These are phyloP conservation scores for Nomia melanderi DNA, from an alignment of 1,140 invertebrate genomes.

Conservation along the genomic window DNA sequence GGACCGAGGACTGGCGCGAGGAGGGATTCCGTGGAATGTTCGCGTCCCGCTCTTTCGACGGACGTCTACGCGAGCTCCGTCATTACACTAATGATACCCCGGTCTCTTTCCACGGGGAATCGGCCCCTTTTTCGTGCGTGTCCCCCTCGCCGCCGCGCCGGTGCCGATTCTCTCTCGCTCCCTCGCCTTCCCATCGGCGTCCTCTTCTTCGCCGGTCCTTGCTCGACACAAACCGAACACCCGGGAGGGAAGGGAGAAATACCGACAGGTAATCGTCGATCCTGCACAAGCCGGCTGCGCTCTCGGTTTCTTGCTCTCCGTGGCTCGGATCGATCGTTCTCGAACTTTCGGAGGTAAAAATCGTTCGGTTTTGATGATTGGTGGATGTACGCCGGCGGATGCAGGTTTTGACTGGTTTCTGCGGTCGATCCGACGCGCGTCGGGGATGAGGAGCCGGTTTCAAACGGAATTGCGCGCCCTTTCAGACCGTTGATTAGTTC, in stretches of 20 bases:
- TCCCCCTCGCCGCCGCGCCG: constrained; percentile 34
- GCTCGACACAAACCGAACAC: background rate
- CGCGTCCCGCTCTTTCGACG: background rate
- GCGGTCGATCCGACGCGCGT: too few relatives aligned
- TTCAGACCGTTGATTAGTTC: too few relatives aligned
- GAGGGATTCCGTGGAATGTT: constrained; percentile 63
- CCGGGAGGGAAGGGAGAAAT: constrained; percentile 15
- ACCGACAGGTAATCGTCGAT: background rate
- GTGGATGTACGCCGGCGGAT: too few relatives aligned
- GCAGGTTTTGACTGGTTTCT: too few relatives aligned
- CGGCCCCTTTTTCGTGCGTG: constrained; percentile 57
- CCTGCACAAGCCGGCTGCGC: too few relatives aligned
- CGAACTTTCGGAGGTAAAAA: background rate
- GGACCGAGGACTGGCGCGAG: too few relatives aligned
- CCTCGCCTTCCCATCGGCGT: background rate
- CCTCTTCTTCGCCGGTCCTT: background rate
- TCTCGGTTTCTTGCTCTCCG: background rate
- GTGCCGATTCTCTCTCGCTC: constrained; percentile 3
- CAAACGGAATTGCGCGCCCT: too few relatives aligned
- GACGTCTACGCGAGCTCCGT: constrained; percentile 58
- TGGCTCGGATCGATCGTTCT: background rate
- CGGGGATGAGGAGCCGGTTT: too few relatives aligned
- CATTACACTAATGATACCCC: constrained; percentile 75
- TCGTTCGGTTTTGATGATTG: too few relatives aligned
- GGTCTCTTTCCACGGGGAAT: constrained; percentile 52